Conservation (phyloP, 53 echinoderm and acorn worm genomes). For the Zoroaster sp. region DNA sequence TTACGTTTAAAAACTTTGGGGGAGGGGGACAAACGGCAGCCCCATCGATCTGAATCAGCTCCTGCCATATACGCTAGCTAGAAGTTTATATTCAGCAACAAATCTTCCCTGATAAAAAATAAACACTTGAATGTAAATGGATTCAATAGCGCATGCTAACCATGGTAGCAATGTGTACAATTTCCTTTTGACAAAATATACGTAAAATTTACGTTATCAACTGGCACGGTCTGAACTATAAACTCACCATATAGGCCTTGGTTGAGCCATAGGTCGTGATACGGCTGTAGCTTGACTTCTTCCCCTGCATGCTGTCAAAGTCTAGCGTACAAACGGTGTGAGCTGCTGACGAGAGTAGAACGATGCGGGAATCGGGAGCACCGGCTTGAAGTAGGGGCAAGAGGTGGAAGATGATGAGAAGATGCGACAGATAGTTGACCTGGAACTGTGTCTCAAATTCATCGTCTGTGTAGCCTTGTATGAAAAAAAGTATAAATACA, state of each 20-base stretch:
- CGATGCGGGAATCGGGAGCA: conserved; percentile 64
- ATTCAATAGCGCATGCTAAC: too few species aligned
- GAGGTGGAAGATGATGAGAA: conserved; percentile 80
- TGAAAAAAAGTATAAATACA: too few species aligned
- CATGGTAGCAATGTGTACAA: too few species aligned
- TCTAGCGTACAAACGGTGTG: conserved; percentile 36
- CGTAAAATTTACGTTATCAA: background rate
- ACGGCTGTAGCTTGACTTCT: conserved; percentile 38
- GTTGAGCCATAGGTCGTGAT: conserved; percentile 40
- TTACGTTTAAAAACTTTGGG: too few species aligned
- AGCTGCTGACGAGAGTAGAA: conserved; percentile 56
- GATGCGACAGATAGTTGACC: conserved; percentile 88
- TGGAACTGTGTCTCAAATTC: conserved; percentile 79
- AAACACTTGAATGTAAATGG: too few species aligned
- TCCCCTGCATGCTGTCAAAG: conserved; percentile 58
- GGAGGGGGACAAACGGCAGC: too few species aligned
- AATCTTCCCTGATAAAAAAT: too few species aligned
- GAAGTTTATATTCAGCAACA: too few species aligned
- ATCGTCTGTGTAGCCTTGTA: conserved; percentile 66
- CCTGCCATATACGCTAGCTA: too few species aligned
- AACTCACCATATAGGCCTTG: conserved; percentile 70
- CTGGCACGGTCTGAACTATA: background rate
- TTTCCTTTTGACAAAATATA: background rate
- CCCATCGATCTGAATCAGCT: too few species aligned
- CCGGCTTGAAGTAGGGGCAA: conserved; percentile 71